phyloP scores from a whole-genome alignment of 2,113 vertebrate genomes.

The Sialia sialis region DNA sequence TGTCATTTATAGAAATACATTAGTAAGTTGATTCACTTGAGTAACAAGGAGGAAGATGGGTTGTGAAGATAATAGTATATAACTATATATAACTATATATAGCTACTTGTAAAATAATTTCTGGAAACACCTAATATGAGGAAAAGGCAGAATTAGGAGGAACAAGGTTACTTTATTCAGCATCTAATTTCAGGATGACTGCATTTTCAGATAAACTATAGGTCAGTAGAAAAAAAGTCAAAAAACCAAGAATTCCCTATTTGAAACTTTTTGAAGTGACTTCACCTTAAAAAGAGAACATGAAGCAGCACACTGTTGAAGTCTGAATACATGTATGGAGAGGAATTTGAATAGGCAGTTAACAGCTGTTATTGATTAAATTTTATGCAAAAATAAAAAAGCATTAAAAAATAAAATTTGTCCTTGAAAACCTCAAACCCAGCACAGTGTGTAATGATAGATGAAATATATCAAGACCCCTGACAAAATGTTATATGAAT shows the following conservation, averaged over 20 bases:
- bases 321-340: neutral
- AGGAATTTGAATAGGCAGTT: neutral
- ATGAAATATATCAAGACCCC: neutral
- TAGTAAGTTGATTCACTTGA: neutral
- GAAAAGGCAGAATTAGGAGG: neutral
- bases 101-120: neutral
- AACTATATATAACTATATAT: neutral
- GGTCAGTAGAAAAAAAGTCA: neutral
- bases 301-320: neutral
- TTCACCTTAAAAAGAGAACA: neutral
- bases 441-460: neutral
- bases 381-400: neutral
- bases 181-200: neutral
- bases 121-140: neutral
- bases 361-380: neutral
- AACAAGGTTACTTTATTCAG: neutral
- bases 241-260: neutral
- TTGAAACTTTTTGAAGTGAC: neutral
- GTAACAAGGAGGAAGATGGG: neutral
- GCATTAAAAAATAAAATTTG: neutral
- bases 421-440: neutral
- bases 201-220: neutral
- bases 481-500: neutral
- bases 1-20: neutral
- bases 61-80: neutral